Base-by-base conservation (phyloP, 2,113 vertebrate species). In the Aramus guarauna region DNA sequence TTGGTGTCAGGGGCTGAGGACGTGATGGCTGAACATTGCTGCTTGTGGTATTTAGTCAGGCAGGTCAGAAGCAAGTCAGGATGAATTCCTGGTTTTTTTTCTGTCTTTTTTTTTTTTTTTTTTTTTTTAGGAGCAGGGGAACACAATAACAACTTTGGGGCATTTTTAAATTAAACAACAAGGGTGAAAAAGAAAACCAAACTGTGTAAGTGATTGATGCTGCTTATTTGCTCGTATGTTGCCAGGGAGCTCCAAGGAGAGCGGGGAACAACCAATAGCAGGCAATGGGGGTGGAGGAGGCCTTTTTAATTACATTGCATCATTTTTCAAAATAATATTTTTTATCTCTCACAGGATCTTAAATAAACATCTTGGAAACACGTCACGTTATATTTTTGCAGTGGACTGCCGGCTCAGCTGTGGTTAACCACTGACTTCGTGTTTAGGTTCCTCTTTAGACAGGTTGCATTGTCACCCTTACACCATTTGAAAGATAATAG, bases 131-230 rank as follows among this genome's bases (percentile, higher is more conserved):
- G 39, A 87, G 32, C 6, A 1, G 17, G 59, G 37, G 34, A 91
- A 66, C 56, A 83, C 50, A 92, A 63, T 72, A 94, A 94, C 69
- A 95, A 94, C 86, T 96, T 92, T 85, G 91, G 50, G 87, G 71
- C 76, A 89, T 96, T 94, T 95, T 96, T 55, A 97, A 94, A 96
- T 97, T 95, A 97, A 95, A 95, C 56, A 84, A 53, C 71, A 82
- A 89, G 62, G 43, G 37, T 92, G 66, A 87, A 90, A 96, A 94
- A 85, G 64, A 91, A 89, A 95, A 82, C 37, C n/a, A 58, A 91
- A 85, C 62, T 37, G 76, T 55, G 41, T 30, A 92, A 89, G 93
- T 91, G 95, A 96, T 96, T 91, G 95, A 97, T 95, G 83, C 48
- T 90, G 32, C 66, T 90, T 97, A 92, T 96, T 97, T 97, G 81